These are phyloP conservation scores for Henicopernis longicauda DNA, from an alignment of 2,113 vertebrate species.

Conservation along the genomic window DNA sequence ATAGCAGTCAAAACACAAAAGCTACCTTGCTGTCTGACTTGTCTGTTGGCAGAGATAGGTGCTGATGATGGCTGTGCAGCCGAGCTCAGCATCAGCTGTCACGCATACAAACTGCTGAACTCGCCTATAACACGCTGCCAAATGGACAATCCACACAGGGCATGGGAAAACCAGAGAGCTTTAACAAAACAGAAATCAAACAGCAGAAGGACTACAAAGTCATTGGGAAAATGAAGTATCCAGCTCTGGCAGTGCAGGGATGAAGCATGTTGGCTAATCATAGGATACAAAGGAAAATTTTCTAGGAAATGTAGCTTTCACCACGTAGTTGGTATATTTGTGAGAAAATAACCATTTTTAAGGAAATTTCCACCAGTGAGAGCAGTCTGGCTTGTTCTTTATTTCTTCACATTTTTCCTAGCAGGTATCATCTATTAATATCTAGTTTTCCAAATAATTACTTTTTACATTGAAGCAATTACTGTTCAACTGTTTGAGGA, in stretches of 20 bases:
- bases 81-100: accelerated
- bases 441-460: background rate
- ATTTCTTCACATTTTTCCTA: background rate
- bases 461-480: background rate
- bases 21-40: accelerated
- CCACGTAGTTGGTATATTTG: accelerated
- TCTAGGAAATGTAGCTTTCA: background rate
- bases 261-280: background rate
- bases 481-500: background rate
- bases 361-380: background rate
- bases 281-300: background rate
- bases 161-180: background rate
- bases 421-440: background rate
- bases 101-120: accelerated
- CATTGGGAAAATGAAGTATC: background rate
- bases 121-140: accelerated
- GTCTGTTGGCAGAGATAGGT: background rate
- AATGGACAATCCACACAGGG: background rate
- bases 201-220: background rate
- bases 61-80: background rate
- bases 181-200: background rate
- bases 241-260: background rate
- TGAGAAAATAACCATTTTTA: background rate
- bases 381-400: background rate
- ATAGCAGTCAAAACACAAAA: background rate